A percentile compares a stretch with the other conserved stretches of the same genome.
Conservation (phyloP, 2,888 invertebrate species). For the Amphipoea oculea region DNA sequence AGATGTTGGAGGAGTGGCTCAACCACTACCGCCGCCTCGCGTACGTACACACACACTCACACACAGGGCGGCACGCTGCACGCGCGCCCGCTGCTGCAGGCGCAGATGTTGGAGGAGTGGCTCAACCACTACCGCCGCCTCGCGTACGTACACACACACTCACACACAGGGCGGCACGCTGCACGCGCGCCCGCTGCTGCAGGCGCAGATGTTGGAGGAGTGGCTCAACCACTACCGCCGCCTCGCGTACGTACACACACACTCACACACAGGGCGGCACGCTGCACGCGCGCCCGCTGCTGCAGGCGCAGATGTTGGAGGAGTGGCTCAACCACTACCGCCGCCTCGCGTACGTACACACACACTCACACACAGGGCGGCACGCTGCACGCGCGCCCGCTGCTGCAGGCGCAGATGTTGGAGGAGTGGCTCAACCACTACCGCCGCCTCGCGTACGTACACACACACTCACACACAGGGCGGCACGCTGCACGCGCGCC, state of each 20-base stretch:
- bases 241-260: conserved; percentile 90
- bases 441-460: no score
- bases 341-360: no score
- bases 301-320: no score
- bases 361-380: no score
- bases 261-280: conserved; percentile 91
- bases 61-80: conserved; percentile 93
- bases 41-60: conserved; percentile 89
- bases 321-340: no score
- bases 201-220: conserved; percentile 93
- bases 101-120: conserved; percentile 95
- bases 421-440: no score
- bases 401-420: no score
- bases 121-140: conserved; percentile 97
- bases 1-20: conserved; percentile 97
- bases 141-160: conserved; percentile 84
- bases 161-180: conserved; percentile 81
- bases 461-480: no score
- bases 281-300: conserved; percentile 87
- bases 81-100: conserved; percentile 96
- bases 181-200: conserved; percentile 91
- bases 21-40: conserved; percentile 97
- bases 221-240: conserved; percentile 98
- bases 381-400: no score
- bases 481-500: no score